Percentiles rank a stretch among this genome's conserved stretches.
These are phyloP conservation scores for Chlamydotis undulata DNA, from an alignment of 2,113 vertebrate species.

Conservation along the genomic window DNA sequence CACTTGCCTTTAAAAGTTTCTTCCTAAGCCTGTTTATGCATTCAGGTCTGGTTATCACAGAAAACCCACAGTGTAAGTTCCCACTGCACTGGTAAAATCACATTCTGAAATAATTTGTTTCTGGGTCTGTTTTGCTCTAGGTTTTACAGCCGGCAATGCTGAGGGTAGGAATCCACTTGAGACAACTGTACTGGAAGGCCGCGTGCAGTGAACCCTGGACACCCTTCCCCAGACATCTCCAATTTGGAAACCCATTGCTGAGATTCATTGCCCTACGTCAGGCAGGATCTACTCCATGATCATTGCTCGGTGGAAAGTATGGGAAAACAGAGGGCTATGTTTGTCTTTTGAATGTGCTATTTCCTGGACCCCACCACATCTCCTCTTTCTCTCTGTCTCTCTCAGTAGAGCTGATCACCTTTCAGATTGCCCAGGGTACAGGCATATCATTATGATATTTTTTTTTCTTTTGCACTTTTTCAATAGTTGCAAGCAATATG, in stretches of 20 bases:
- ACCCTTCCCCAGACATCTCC: background rate
- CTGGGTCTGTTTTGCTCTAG: background rate
- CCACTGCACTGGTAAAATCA: background rate
- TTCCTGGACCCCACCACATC: background rate
- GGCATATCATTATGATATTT: accelerated
- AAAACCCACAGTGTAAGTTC: background rate
- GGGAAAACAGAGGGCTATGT: background rate
- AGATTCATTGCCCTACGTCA: background rate
- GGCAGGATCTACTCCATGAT: background rate
- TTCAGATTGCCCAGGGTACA: background rate
- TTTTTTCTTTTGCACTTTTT: background rate
- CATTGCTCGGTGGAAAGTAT: background rate
- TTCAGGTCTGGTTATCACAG: background rate
- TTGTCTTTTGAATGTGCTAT: background rate
- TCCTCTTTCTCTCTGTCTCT: background rate
- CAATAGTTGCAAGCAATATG: background rate
- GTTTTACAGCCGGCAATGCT: background rate
- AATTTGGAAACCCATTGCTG: background rate
- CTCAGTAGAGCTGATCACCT: background rate
- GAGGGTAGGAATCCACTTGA: background rate
- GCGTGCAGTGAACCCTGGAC: background rate
- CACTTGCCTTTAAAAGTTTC: background rate
- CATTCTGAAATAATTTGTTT: background rate
- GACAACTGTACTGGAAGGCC: background rate
- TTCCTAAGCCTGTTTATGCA: background rate